Base-by-base conservation (phyloP, 1,140 invertebrate genomes). In the Atta colombica region DNA sequence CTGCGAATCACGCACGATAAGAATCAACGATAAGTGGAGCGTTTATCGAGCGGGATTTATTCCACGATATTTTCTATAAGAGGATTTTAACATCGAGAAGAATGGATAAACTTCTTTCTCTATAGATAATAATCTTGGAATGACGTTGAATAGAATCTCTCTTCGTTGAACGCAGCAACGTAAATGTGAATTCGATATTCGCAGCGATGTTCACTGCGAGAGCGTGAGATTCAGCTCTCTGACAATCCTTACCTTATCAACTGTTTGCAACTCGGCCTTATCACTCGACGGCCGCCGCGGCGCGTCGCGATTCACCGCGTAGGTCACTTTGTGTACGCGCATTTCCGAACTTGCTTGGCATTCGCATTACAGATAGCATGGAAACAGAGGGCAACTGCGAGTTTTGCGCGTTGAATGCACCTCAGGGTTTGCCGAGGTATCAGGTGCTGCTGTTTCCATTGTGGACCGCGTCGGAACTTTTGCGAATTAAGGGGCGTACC, bases 351-450 rank as follows among this genome's bases (percentile, higher is more conserved):
- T 90, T 90, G 60, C 28, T 75, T 78, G 89, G 86, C 88, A 87
- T 63, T 90, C 88, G 88, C 81, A 75, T 89, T 89, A 81, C 77
- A 90, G 89, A 90, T 90, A 90, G 89, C 66, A 61, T 49, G 69
- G 89, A 69, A 84, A 84, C 61, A 65, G 55, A 69, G 85, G 58
- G 77, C 85, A 89, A 49, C 31, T 60, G 88, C 60, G 88, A 87
- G 77, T 89, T 89, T 81, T 77, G 84, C 85, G 16, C 60, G 72
- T 18, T 84, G 89, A 90, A 90, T 77, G 25, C 71, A 71, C 88
- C 65, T 66, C 71, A 60, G 88, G 88, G 72, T 49, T 89, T 81
- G 80, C 88, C 68, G 63, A 84, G 88, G 82, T 89, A 89, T 89
- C 85, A 69, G 85, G 61, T 87, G 55, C n/a, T 58, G 78, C 74